Percentiles rank a stretch among this genome's conserved stretches.
Evolutionary conservation across 2,888 invertebrate genomes (phyloP).

Genomic region (Agriopis marginaria): DNA sequence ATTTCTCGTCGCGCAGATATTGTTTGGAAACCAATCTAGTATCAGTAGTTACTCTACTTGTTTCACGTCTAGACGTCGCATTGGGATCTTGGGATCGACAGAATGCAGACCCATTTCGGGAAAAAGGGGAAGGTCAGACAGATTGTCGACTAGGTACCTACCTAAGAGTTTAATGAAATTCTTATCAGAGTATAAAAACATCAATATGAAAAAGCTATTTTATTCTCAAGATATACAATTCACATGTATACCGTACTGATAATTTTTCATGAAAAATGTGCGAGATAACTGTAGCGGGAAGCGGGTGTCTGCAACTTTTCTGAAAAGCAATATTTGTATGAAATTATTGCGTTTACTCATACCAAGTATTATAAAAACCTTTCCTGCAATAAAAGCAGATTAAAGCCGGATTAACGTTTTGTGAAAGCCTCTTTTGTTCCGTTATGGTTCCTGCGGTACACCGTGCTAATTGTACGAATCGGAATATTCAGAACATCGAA

Average conservation of each 20-base stretch:
- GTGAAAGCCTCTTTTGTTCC: constrained; percentile 47
- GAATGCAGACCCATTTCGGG: constrained; percentile 49
- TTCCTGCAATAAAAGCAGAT: constrained; percentile 33
- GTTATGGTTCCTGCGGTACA: constrained; percentile 48
- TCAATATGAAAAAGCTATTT: no score
- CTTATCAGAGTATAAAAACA: not conserved
- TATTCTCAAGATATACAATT: no score
- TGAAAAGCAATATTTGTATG: no score
- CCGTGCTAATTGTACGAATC: constrained; percentile 64
- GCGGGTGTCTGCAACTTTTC: no score
- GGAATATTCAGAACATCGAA: constrained; percentile 58
- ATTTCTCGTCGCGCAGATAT: constrained; percentile 57
- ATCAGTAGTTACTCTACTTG: constrained; percentile 46
- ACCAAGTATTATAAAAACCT: constrained; percentile 24
- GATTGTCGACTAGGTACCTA: constrained; percentile 34
- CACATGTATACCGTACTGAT: no score
- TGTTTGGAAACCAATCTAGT: constrained; percentile 53
- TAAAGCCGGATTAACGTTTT: constrained; percentile 27
- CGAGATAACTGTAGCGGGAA: no score
- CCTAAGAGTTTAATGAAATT: constrained; percentile 36
- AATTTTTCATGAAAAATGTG: no score
- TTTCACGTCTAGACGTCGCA: constrained; percentile 71
- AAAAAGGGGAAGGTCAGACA: constrained; percentile 48
- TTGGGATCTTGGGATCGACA: constrained; percentile 49
- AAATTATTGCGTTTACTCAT: not conserved